These are phyloP conservation scores for Sinonovacula constricta DNA, from an alignment of 1,140 invertebrate genomes.

Conservation along the genomic window DNA sequence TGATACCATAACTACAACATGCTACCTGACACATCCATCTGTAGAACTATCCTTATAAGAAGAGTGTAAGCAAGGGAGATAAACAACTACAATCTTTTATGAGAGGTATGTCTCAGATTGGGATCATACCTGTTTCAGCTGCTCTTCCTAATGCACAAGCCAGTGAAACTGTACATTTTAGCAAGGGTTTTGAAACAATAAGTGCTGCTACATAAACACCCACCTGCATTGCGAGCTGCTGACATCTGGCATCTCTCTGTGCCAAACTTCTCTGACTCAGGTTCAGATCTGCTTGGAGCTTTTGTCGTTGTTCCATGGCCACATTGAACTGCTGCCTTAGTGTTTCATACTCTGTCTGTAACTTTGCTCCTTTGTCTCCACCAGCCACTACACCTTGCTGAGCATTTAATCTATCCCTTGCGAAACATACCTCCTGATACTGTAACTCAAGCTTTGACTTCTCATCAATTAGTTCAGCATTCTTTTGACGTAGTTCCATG, in stretches of 20 bases:
- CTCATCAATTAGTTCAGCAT: constrained; percentile 61
- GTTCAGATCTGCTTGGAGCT: constrained; percentile 84
- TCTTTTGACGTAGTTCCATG: constrained; percentile 56
- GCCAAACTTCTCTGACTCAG: constrained; percentile 91
- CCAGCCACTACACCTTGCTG: constrained; percentile 58
- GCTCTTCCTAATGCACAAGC: too few species aligned
- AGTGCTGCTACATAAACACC: too few species aligned
- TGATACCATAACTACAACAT: too few species aligned
- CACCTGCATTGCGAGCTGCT: constrained; percentile 87
- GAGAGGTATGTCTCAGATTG: too few species aligned
- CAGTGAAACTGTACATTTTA: too few species aligned
- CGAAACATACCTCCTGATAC: constrained; percentile 67
- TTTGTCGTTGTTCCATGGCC: constrained; percentile 75
- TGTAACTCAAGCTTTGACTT: constrained; percentile 55
- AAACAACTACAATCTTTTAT: too few species aligned
- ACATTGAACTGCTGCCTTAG: constrained; percentile 68
- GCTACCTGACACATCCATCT: too few species aligned
- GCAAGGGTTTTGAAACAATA: too few species aligned
- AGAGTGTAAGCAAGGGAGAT: too few species aligned
- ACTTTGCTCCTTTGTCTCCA: constrained; percentile 56
- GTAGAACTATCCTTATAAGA: too few species aligned
- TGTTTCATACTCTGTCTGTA: constrained; percentile 66
- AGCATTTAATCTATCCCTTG: constrained; percentile 64
- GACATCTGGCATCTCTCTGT: constrained; percentile 91
- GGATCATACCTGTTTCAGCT: too few species aligned